Evolutionary conservation across 2,113 vertebrate genomes (phyloP).

Genomic region (Brachyhypopomus gauderio): DNA sequence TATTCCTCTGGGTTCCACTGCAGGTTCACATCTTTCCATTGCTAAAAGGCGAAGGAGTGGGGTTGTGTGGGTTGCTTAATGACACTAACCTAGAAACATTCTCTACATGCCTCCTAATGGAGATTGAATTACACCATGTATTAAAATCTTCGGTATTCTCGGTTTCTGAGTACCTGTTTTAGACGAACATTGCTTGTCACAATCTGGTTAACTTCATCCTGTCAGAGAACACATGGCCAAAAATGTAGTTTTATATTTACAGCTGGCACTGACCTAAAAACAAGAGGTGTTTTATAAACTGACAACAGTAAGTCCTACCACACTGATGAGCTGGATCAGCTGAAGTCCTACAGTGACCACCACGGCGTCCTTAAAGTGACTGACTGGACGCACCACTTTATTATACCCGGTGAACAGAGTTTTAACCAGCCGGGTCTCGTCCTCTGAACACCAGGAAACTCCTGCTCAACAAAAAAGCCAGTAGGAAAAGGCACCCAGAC

Average conservation of each 20-base stretch:
- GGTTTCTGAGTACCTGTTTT: constrained; percentile 79
- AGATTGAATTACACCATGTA: background rate
- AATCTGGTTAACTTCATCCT: constrained; percentile 94
- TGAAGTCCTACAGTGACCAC: constrained; percentile 92
- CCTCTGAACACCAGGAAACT: constrained; percentile 73
- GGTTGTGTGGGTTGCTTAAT: background rate
- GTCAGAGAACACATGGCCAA: constrained; percentile 1
- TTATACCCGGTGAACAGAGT: constrained; percentile 85
- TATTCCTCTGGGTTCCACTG: constrained; percentile 86
- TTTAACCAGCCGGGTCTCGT: constrained; percentile 85
- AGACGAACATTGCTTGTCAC: constrained; percentile 87
- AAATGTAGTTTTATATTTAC: background rate
- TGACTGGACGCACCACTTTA: constrained; percentile 88
- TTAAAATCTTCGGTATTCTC: background rate
- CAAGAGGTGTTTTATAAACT: background rate
- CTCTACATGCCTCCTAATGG: background rate
- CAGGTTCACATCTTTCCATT: constrained; percentile 86
- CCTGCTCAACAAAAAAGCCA: constrained; percentile 55
- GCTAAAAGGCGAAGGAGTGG: constrained; percentile 63
- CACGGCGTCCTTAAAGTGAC: constrained; percentile 80
- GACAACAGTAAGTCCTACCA: constrained; percentile 73
- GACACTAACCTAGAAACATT: background rate
- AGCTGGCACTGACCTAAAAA: background rate
- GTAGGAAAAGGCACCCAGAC: background rate
- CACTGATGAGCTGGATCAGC: constrained; percentile 95